Percentiles rank a stretch among this genome's conserved stretches.
Conservation (phyloP, 2,113 vertebrate species). For the Willisornis vidua region DNA sequence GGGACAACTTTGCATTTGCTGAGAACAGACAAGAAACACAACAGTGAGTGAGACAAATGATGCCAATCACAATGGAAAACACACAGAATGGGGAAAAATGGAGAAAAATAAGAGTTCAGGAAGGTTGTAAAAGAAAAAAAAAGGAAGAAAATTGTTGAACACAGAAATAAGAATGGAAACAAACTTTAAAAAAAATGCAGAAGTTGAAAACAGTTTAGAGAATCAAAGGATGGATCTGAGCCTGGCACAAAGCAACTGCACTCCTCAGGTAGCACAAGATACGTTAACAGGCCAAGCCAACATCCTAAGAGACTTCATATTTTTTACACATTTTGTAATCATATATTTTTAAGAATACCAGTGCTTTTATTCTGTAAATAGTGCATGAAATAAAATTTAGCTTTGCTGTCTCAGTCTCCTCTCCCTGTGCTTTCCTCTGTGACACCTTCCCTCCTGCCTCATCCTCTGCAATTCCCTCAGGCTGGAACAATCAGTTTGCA, state of each 20-base stretch:
- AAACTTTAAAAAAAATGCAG: neutral
- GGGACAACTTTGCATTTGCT: neutral
- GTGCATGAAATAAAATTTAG: neutral
- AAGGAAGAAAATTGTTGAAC: neutral
- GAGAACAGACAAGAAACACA: neutral
- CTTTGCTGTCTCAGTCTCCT: neutral
- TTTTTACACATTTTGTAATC: neutral
- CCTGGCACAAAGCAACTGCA: neutral
- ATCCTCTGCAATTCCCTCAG: neutral
- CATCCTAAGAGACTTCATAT: neutral
- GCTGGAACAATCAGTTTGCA: neutral
- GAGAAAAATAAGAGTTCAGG: neutral
- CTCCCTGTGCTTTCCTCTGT: neutral
- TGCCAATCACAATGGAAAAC: neutral
- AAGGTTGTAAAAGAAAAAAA: neutral
- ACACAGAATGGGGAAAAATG: neutral
- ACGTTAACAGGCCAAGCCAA: neutral
- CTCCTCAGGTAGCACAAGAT: neutral
- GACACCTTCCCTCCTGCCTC: neutral
- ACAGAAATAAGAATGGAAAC: neutral
- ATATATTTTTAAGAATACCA: neutral
- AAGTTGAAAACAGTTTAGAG: neutral
- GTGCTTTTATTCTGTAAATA: neutral
- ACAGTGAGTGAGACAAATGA: neutral
- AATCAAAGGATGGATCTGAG: neutral